Evolutionary conservation across 2,888 invertebrate genomes (phyloP), one percentile per base, ranked within the genome.

Genomic region (Zeuzera pyrina): DNA sequence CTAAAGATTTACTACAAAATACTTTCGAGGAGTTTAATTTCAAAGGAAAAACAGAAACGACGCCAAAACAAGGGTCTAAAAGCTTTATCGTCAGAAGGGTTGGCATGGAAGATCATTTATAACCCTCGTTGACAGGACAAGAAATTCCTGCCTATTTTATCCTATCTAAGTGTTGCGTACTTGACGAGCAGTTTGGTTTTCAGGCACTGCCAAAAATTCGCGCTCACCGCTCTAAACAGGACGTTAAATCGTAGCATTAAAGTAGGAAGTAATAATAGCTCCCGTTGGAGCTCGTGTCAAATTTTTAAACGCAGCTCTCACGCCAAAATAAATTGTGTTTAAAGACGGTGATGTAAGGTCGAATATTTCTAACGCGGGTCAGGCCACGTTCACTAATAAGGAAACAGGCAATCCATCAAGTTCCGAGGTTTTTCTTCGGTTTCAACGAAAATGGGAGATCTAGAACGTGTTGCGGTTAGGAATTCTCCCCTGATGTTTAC

Each of bases 51-150:
- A 36, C 43, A 35, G 39, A 29, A 35, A 30, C 31, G 47, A 45
- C 47, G 45, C 51, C 49, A 50, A 54, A 66, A 65, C 63, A 60
- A 57, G 58, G 60, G 62, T 56, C 57, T 51, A 51, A 58, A 36
- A 54, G 60, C 59, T 58, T 54, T 55, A 55, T 33, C 54, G 49
- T 46, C 49, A 51, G 47, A 54, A 65, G 68, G 70, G 64, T 61
- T 59, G 50, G 47, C 28, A 38, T 29, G 42, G 25, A 25, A 36
- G 47, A 71, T 73, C 70, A 73, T 73, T 73, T 71, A 72, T 74
- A 56, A 68, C 64, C 45, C 46, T 42, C 47, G 64, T 56, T 67
- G 70, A 71, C 64, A 61, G 65, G 61, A 57, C 61, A 64, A 67
- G 66, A 52, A 47, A 59, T 62, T 56, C 59, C 52, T 56, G 57